Base-by-base conservation (phyloP, 2,888 invertebrate species). In the Colostygia pectinataria region DNA sequence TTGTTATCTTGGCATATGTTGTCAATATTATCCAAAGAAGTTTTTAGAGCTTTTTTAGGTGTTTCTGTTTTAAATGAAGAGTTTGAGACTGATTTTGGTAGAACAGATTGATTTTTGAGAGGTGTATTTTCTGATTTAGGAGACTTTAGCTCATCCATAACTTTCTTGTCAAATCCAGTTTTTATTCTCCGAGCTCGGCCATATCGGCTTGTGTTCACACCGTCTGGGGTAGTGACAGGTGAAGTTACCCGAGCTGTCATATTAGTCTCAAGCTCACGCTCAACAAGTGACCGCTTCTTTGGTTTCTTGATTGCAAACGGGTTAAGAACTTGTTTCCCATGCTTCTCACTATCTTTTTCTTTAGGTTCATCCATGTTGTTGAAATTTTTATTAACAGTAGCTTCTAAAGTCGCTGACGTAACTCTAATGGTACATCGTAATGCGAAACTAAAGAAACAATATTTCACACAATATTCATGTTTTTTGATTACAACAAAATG, bases 151-250 rank as follows among this genome's bases (percentile, higher is more conserved):
- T 67, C 36, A 47, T 77, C 80, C 0, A 58, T 10, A 7, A 10
- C 4, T 14, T 23, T 49, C 33, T 36, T 24, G 51, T 92, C 91
- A 8, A 66, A 61, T 1, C 82, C 79, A n/a, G 80, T 73, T 72
- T 92, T 93, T 4, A 88, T 77, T 43, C 91, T 90, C 20, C 92
- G 88, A 39, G 91, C 81, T 68, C 93, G 84, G 5, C 93, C 93
- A 73, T 92, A 93, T 8, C 93, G 90, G 59, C 93, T 93, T 18
- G 78, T 90, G 27, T 67, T 86, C 0, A 64, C 55, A n/a, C 68
- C 70, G 34, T 80, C 83, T 7, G 59, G 56, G 18, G 60, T 57
- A 1, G 71, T 66, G 2, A 74, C 66, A 1, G 88, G 87, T 5
- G 85, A 83, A 31, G 85, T 89, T 4, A 86, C 65, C 61, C 74